These are phyloP conservation scores for Phataginus tricuspis DNA, from an alignment of 2,797 vertebrate species.

Conservation along the genomic window DNA sequence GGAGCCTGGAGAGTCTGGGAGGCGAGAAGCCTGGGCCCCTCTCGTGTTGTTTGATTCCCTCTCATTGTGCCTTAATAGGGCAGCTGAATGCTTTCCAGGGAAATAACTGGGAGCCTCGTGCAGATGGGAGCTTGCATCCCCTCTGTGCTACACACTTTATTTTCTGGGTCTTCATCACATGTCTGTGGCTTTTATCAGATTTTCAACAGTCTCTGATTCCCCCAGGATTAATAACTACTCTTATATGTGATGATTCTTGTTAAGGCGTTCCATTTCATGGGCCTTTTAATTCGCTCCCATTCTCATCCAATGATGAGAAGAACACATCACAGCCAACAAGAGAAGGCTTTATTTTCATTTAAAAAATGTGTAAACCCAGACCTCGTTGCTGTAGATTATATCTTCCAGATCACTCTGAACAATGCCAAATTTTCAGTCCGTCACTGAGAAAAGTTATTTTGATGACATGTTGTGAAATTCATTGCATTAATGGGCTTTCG, in stretches of 20 bases:
- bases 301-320: background rate
- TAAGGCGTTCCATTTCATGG: too few species aligned
- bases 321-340: background rate
- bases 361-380: background rate
- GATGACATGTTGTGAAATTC: background rate
- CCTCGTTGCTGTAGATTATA: background rate
- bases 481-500: background rate
- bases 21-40: rapidly evolving
- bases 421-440: background rate
- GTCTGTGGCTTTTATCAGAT: background rate
- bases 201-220: background rate
- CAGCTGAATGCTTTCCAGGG: background rate
- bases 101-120: background rate
- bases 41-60: background rate
- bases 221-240: background rate
- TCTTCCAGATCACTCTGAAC: background rate
- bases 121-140: background rate
- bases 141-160: background rate
- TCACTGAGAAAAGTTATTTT: background rate
- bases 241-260: background rate
- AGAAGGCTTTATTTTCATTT: background rate
- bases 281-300: background rate
- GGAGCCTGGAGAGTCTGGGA: too few species aligned
- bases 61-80: background rate
- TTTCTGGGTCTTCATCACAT: background rate